Percentiles rank a stretch among this genome's conserved stretches.
phyloP scores from a whole-genome alignment of 1,140 invertebrate genomes.

The Glomeris maerens region DNA sequence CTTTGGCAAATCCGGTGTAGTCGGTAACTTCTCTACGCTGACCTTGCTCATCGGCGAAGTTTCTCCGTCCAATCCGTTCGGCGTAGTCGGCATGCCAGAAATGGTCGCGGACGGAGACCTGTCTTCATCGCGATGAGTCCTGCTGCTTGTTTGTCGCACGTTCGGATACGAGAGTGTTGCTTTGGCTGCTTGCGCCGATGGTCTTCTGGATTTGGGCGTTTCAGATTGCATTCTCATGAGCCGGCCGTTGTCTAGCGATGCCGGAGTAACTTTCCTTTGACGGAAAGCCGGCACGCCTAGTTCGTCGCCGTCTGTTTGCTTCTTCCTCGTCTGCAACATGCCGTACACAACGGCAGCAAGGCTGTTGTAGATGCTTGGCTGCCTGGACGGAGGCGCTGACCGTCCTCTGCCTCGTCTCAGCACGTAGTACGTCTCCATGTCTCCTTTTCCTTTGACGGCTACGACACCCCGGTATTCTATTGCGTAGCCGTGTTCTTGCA shows the following conservation, averaged over 20 bases:
- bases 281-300: not conserved
- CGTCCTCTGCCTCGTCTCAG: slow-evolving; percentile 42
- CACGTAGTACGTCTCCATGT: slow-evolving; percentile 88
- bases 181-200: slow-evolving; percentile 12
- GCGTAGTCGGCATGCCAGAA: too few relatives aligned
- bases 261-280: not conserved
- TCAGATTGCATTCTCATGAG: slow-evolving; percentile 20
- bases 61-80: too few relatives aligned
- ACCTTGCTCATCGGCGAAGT: too few relatives aligned
- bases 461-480: slow-evolving; percentile 63
- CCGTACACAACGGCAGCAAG: slow-evolving; percentile 75
- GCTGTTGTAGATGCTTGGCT: slow-evolving; percentile 51
- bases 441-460: slow-evolving; percentile 84
- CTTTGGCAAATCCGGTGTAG: too few relatives aligned
- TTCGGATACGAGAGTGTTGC: slow-evolving; percentile 18
- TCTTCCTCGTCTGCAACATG: slow-evolving; percentile 53
- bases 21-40: too few relatives aligned
- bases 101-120: too few relatives aligned
- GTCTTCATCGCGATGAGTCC: slow-evolving; percentile 1
- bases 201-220: slow-evolving; percentile 15
- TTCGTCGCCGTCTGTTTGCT: slow-evolving; percentile 22
- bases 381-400: slow-evolving; percentile 37
- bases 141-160: slow-evolving; percentile 13
- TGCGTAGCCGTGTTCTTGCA: slow-evolving; percentile 53
- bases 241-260: slow-evolving; percentile 2